Evolutionary conservation across 2,113 vertebrate species (phyloP), one percentile per base, ranked within the genome.

Genomic region (Saimiri boliviensis): DNA sequence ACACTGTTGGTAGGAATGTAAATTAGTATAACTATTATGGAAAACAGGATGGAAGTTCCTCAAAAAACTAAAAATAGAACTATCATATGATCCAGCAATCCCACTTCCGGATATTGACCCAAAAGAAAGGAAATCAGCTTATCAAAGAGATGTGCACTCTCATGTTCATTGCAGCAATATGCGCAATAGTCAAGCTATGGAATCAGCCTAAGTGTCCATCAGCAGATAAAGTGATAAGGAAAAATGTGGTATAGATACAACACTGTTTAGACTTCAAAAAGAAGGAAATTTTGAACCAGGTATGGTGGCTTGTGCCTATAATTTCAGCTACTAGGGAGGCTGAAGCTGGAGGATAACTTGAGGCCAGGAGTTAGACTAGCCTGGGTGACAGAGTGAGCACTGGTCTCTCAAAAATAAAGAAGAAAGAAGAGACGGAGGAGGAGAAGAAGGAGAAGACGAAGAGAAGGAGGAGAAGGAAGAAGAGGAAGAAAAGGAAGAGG

Each of bases 381-480:
- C 60, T 63, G 12, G 60, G 27, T 63, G 27, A 63, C 60, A 63
- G 60, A 63, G 60, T 11, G 6, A 63, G 27, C 27, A 30, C 60
- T 63, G 60, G 27, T 32, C 60, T 32, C 27, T 63, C 13, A 63
- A 63, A 32, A 32, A 32, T 14, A 14, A 63, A 63, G 27, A 32
- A 30, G 27, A 52, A 27, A 60, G 58, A 60, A 25, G 21, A 58
- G 56, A 1, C 23, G 27, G 2, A 63, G 60, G 1, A 63, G 12
- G 27, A 30, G 27, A 25, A 19, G 32, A 6, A 68, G 60, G 13
- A 23, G 60, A 63, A 13, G 27, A 60, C 10, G 1, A 8, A 8
- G 21, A 9, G 56, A 0, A 25, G 12, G 2, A 30, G 27, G 1
- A 60, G 25, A 25, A 27, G 25, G 58, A 17, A 8, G 14, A 12